Percentiles rank a stretch among this genome's conserved stretches.
Evolutionary conservation across 2,113 vertebrate genomes (phyloP).

Genomic region (Phalacrocorax pelagicus): DNA sequence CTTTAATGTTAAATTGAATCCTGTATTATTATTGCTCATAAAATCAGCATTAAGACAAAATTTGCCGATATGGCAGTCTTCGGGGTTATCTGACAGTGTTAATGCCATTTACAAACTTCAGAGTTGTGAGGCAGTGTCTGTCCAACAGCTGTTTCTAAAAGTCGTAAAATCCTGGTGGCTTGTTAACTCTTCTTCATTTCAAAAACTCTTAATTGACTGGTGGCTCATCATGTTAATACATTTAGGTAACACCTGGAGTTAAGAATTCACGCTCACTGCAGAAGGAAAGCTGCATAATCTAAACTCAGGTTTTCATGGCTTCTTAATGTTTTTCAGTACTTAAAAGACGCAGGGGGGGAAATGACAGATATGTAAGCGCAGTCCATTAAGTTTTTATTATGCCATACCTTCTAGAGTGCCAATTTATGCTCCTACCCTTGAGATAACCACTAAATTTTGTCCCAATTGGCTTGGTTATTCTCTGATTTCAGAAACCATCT

Average conservation of each 20-base stretch:
- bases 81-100: not conserved
- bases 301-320: not conserved
- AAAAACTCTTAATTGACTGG: not conserved
- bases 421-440: not conserved
- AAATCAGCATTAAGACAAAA: not conserved
- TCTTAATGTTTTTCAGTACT: not conserved
- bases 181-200: not conserved
- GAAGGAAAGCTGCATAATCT: not conserved
- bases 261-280: not conserved
- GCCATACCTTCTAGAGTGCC: not conserved
- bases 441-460: not conserved
- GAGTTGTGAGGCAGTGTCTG: not conserved
- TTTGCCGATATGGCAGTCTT: not conserved
- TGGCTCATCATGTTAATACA: not conserved
- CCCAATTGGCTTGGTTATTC: not conserved
- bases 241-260: not conserved
- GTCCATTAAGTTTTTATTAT: not conserved
- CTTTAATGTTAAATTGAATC: not conserved
- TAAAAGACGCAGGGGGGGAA: not conserved
- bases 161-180: not conserved
- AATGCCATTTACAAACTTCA: not conserved
- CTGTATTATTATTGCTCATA: not conserved
- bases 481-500: slow-evolving; percentile 18
- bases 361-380: not conserved
- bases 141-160: not conserved